These are phyloP conservation scores for Otus sunia DNA, from an alignment of 2,113 vertebrate species.

Conservation along the genomic window DNA sequence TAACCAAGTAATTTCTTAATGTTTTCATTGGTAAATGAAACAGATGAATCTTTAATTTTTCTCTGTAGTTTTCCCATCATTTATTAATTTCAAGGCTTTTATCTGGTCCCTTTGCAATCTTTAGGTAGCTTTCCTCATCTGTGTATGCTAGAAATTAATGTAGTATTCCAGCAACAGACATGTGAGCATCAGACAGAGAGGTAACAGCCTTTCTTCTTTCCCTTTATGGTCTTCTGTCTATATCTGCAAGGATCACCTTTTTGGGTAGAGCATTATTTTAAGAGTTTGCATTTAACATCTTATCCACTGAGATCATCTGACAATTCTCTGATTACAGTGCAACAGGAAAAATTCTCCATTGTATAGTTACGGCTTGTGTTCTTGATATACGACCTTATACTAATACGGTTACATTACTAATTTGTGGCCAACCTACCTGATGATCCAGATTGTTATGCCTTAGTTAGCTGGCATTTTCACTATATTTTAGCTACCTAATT, in stretches of 20 bases:
- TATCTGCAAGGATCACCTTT: background rate
- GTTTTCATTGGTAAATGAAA: background rate
- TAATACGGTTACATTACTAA: background rate
- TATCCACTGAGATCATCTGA: background rate
- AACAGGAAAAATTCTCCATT: background rate
- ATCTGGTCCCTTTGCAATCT: background rate
- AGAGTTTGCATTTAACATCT: background rate
- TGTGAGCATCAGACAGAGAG: background rate
- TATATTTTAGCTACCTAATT: background rate
- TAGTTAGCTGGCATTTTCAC: background rate
- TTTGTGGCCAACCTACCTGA: background rate
- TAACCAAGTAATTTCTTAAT: background rate
- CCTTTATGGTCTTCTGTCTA: background rate
- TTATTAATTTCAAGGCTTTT: background rate
- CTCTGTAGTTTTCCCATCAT: background rate
- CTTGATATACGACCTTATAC: background rate
- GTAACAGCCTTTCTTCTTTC: background rate
- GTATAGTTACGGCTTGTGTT: background rate
- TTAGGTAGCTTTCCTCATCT: background rate
- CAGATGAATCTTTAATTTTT: background rate
- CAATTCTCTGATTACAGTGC: background rate
- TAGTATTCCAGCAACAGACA: background rate
- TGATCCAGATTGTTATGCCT: background rate
- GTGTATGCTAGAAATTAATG: background rate
- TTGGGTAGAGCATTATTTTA: background rate